These are phyloP conservation scores for Acronicta alni DNA, from an alignment of 2,888 invertebrate genomes.

Conservation along the genomic window DNA sequence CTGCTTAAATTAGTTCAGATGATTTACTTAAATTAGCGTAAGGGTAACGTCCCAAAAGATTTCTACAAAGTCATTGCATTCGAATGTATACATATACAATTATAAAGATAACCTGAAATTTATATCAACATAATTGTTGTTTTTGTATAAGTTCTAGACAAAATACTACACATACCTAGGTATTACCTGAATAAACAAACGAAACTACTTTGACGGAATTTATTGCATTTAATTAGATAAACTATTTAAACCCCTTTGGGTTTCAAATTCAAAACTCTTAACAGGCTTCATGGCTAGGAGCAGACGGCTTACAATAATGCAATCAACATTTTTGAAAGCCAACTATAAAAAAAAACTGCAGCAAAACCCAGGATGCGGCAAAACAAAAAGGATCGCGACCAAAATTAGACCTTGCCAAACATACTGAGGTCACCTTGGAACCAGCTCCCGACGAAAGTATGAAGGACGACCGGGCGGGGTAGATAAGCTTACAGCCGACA, in stretches of 20 bases:
- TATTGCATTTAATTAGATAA: neutral
- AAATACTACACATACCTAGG: no score
- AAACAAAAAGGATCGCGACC: constrained; percentile 27
- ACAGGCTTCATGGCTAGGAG: neutral
- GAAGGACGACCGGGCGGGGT: constrained; percentile 29
- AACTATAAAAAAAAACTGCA: constrained; percentile 11
- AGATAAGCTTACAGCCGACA: neutral
- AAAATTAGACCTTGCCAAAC: constrained; percentile 42
- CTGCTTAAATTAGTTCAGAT: no score
- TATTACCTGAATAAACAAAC: no score
- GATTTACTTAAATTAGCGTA: no score
- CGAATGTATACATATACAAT: constrained; percentile 1
- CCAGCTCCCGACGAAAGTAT: constrained; percentile 34
- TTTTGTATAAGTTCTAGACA: no score
- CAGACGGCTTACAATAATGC: neutral
- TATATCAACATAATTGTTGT: no score
- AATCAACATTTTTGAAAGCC: neutral
- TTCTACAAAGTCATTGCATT: constrained; percentile 37
- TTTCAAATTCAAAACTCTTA: neutral
- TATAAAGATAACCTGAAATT: no score
- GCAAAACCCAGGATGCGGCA: constrained; percentile 14
- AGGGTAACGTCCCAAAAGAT: constrained; percentile 42
- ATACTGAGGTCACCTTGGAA: constrained; percentile 47
- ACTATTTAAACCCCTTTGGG: neutral
- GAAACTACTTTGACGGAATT: neutral